These are phyloP conservation scores for Turnix velox DNA, from an alignment of 2,113 vertebrate genomes.

Conservation along the genomic window DNA sequence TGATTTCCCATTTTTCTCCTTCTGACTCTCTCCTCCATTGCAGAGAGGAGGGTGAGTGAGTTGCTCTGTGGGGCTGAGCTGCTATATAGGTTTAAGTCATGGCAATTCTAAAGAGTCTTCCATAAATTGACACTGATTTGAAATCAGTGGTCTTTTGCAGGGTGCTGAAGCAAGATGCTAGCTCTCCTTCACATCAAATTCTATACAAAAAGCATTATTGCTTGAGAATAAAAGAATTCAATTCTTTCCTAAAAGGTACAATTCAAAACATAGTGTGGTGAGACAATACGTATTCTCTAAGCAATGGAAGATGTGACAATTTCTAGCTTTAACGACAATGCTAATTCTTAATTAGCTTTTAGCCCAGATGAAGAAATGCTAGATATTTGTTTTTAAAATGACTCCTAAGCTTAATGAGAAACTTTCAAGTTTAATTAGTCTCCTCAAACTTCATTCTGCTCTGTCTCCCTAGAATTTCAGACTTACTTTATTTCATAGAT, in stretches of 20 bases:
- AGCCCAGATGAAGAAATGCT: background rate
- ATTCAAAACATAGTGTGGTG: background rate
- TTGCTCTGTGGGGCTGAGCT: background rate
- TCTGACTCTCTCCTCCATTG: background rate
- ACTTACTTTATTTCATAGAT: background rate
- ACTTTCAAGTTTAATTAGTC: background rate
- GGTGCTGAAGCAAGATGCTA: background rate
- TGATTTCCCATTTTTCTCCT: background rate
- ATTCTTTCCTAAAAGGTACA: background rate
- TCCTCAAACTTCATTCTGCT: too few relatives aligned
- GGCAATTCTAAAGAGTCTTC: background rate
- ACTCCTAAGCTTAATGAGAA: background rate
- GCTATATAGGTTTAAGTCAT: accelerated
- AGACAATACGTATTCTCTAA: background rate
- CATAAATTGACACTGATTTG: background rate
- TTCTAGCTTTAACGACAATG: background rate
- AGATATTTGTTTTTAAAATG: background rate
- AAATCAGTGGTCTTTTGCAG: background rate
- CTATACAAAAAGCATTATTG: background rate
- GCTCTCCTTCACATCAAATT: background rate
- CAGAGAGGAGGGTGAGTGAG: accelerated
- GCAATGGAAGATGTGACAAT: background rate
- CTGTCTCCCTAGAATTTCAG: background rate
- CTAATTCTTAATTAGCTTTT: background rate
- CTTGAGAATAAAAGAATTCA: background rate